phyloP scores from a whole-genome alignment of 2,888 invertebrate species.

The Harpalus rubripes region DNA sequence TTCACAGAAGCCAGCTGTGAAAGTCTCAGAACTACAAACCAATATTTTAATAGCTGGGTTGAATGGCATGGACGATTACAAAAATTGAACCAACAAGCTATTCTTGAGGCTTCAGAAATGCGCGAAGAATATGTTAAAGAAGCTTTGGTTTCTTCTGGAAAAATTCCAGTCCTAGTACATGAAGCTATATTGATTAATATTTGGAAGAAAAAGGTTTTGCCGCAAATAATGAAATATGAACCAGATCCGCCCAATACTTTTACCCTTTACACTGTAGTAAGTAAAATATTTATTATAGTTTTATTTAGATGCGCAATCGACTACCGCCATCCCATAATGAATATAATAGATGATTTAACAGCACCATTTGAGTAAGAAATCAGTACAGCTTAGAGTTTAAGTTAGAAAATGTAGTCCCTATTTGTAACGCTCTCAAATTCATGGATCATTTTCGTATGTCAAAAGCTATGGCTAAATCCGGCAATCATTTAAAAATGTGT shows the following conservation, averaged over 20 bases:
- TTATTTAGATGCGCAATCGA: neutral
- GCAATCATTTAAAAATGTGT: too few species aligned
- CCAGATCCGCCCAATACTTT: slow-evolving; percentile 85
- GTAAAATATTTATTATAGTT: slow-evolving; percentile 69
- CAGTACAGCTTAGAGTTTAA: too few species aligned
- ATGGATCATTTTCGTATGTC: too few species aligned
- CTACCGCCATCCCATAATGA: neutral
- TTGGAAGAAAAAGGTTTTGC: slow-evolving; percentile 91
- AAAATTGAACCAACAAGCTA: slow-evolving; percentile 92
- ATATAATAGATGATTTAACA: too few species aligned
- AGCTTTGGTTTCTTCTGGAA: slow-evolving; percentile 86
- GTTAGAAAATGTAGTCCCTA: too few species aligned
- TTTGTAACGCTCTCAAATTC: too few species aligned
- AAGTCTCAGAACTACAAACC: too few species aligned
- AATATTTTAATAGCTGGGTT: slow-evolving; percentile 82
- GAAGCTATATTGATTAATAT: slow-evolving; percentile 91
- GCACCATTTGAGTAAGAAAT: too few species aligned
- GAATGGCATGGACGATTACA: slow-evolving; percentile 90
- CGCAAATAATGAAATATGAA: slow-evolving; percentile 85
- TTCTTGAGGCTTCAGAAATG: slow-evolving; percentile 87
- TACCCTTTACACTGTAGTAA: slow-evolving; percentile 87
- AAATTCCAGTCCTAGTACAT: slow-evolving; percentile 87
- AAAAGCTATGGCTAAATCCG: too few species aligned
- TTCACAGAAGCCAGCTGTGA: too few species aligned
- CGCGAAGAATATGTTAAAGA: slow-evolving; percentile 93